Conservation (phyloP, 2,113 vertebrate species). For the Dromas ardeola region DNA sequence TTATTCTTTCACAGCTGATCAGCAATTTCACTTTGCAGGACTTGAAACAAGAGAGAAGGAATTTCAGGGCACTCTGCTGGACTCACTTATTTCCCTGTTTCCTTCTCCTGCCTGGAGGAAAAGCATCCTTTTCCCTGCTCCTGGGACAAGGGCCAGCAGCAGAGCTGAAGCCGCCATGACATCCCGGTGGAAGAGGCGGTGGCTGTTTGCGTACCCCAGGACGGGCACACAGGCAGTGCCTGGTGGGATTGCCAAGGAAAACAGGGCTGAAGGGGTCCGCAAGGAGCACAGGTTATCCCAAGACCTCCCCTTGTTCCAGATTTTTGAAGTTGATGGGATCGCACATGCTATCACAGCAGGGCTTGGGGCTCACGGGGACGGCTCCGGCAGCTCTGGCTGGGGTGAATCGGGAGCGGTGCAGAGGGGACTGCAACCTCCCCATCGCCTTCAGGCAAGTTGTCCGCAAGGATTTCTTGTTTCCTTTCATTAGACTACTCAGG, state of each 20-base stretch:
- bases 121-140: background rate
- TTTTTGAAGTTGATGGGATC: background rate
- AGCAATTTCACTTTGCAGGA: background rate
- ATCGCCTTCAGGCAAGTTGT: background rate
- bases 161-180: background rate
- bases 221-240: background rate
- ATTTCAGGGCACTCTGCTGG: background rate
- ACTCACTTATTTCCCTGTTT: background rate
- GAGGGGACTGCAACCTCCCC: background rate
- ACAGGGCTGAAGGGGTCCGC: background rate
- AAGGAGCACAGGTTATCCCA: background rate
- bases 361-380: background rate
- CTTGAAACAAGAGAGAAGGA: background rate
- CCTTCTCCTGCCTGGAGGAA: background rate
- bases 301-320: background rate
- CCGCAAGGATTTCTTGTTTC: background rate
- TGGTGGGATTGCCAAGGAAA: background rate
- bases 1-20: background rate
- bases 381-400: background rate
- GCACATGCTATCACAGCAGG: background rate
- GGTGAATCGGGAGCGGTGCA: rapidly evolving
- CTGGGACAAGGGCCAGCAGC: background rate
- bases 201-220: rapidly evolving
- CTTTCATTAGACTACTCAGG: background rate
- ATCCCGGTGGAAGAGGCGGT: rapidly evolving